phyloP scores from a whole-genome alignment of 2,797 vertebrate species.

The Craterocephalus amniculus region DNA sequence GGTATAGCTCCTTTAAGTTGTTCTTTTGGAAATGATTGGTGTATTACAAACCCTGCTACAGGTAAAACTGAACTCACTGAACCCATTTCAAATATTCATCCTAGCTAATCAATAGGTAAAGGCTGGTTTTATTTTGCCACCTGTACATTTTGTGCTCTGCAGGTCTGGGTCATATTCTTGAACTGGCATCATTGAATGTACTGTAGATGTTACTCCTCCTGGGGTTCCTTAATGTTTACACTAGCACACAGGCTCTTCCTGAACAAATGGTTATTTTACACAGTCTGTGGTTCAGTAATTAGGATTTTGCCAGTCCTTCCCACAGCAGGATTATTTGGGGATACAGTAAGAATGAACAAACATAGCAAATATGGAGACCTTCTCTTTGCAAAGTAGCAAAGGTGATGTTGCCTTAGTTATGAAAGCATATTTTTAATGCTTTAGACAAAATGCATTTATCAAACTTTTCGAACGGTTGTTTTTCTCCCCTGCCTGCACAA shows the following conservation, averaged over 20 bases:
- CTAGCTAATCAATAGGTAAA: not conserved
- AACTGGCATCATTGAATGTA: constrained; percentile 52
- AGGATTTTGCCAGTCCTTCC: constrained; percentile 27
- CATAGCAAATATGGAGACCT: constrained; percentile 34
- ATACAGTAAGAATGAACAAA: constrained; percentile 39
- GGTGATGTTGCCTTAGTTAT: constrained; percentile 6
- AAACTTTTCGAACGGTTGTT: constrained; percentile 15
- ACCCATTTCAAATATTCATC: constrained; percentile 30
- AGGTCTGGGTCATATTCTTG: constrained; percentile 46
- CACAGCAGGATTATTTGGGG: constrained; percentile 27
- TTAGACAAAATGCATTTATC: constrained; percentile 14
- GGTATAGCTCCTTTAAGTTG: too few species aligned
- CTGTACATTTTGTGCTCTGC: constrained; percentile 9
- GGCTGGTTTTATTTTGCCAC: constrained; percentile 13
- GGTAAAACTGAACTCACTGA: constrained; percentile 12
- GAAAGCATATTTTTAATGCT: constrained; percentile 32
- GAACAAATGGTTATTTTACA: constrained; percentile 41
- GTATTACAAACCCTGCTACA: constrained; percentile 3
- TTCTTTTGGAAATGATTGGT: constrained; percentile 2
- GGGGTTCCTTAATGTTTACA: constrained; percentile 33
- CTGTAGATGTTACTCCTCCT: constrained; percentile 32
- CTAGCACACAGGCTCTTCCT: constrained; percentile 27
- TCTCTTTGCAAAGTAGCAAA: constrained; percentile 5
- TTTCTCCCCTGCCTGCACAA: not conserved
- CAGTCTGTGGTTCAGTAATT: constrained; percentile 32